These are phyloP conservation scores for Pseudococcus viburni DNA, from an alignment of 2,888 invertebrate species.

Conservation along the genomic window DNA sequence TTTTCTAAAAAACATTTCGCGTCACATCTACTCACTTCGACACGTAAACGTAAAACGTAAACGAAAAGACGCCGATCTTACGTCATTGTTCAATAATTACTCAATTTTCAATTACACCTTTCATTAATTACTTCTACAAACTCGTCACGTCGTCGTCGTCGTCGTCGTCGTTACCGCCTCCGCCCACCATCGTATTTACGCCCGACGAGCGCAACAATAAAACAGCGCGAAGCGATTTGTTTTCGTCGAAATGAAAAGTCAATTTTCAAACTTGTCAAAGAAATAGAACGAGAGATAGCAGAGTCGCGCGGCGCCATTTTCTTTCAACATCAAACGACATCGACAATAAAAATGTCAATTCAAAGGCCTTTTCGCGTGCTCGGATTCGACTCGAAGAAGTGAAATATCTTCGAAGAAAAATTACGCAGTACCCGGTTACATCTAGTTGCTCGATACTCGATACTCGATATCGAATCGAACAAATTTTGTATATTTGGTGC, in stretches of 20 bases:
- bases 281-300: background rate
- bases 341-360: slow-evolving; percentile 6
- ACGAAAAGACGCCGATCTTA: slow-evolving; percentile 19
- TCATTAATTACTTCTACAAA: slow-evolving; percentile 3
- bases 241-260: slow-evolving; percentile 5
- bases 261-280: slow-evolving; percentile 17
- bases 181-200: background rate
- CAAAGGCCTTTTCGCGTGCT: background rate
- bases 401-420: background rate
- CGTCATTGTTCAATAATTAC: slow-evolving; percentile 30
- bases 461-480: too few relatives aligned
- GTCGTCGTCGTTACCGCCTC: background rate
- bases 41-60: slow-evolving; percentile 13
- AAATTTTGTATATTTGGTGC: too few relatives aligned
- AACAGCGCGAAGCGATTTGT: background rate
- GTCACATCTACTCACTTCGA: background rate
- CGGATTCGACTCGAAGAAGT: background rate
- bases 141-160: slow-evolving; percentile 30
- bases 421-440: background rate
- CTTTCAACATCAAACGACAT: background rate
- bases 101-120: slow-evolving; percentile 4
- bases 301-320: background rate
- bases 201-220: background rate
- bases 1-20: slow-evolving; percentile 34
- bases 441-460: too few relatives aligned